Conservation (phyloP, 2,888 invertebrate genomes). For the Cistogaster globosa region DNA sequence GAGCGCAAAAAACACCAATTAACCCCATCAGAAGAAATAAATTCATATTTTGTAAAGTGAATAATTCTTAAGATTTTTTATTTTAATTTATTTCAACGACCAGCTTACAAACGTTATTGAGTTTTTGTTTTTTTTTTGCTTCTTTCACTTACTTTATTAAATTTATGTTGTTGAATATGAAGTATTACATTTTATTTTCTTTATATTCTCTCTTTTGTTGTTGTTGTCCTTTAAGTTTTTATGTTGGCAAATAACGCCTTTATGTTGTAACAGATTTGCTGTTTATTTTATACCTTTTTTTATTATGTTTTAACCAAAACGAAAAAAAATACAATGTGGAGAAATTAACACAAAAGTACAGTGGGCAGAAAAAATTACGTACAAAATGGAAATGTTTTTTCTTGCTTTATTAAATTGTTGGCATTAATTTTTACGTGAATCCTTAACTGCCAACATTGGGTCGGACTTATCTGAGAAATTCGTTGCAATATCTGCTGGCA, state of each 20-base stretch:
- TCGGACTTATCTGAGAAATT: too few relatives aligned
- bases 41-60: constrained; percentile 46
- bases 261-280: constrained; percentile 66
- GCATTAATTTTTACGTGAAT: too few relatives aligned
- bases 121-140: constrained; percentile 5
- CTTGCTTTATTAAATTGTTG: too few relatives aligned
- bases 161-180: constrained; percentile 68
- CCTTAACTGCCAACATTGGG: too few relatives aligned
- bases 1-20: constrained; percentile 46
- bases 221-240: constrained; percentile 8
- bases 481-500: too few relatives aligned
- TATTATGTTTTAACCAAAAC: constrained; percentile 7
- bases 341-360: constrained; percentile 33
- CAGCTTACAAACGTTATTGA: constrained; percentile 9
- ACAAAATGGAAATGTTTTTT: too few relatives aligned
- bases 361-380: constrained; percentile 1
- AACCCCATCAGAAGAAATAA: constrained; percentile 57
- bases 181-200: constrained; percentile 54
- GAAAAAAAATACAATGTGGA: background rate
- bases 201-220: background rate
- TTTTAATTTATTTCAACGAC: constrained; percentile 7
- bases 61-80: constrained; percentile 19
- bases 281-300: constrained; percentile 41
- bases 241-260: constrained; percentile 60
- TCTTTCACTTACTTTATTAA: constrained; percentile 43